Percentiles rank a stretch among this genome's conserved stretches.
phyloP scores from a whole-genome alignment of 2,113 vertebrate genomes.

The Plecturocebus donacophilus region DNA sequence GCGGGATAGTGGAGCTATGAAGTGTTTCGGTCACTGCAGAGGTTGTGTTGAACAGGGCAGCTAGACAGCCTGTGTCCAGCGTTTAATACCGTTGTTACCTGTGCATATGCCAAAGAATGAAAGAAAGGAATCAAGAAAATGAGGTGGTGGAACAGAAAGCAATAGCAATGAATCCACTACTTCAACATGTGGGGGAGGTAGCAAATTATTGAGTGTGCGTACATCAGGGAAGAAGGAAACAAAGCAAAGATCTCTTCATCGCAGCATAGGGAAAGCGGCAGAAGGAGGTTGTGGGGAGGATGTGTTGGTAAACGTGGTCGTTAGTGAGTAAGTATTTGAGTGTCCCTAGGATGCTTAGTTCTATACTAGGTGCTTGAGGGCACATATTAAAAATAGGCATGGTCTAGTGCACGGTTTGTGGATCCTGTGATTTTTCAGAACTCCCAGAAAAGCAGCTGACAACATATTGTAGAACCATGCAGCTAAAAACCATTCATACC shows the following conservation, averaged over 20 bases:
- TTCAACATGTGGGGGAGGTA: neutral
- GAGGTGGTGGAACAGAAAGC: neutral
- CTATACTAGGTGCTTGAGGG: slow-evolving; percentile 64
- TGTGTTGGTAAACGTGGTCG: neutral
- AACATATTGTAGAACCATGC: slow-evolving; percentile 35
- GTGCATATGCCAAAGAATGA: neutral
- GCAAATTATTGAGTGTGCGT: neutral
- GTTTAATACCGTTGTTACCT: neutral
- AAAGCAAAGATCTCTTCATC: neutral
- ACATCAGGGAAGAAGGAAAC: neutral
- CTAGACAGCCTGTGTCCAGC: neutral
- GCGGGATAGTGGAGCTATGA: neutral
- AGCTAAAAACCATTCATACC: slow-evolving; percentile 70
- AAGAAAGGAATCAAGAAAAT: neutral
- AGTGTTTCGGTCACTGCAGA: neutral
- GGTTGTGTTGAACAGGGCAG: neutral
- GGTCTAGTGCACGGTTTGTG: slow-evolving; percentile 66
- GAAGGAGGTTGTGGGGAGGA: neutral
- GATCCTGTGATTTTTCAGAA: slow-evolving; percentile 64
- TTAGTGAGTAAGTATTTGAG: slow-evolving; percentile 37
- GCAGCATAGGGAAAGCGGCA: neutral
- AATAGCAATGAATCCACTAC: neutral
- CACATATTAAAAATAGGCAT: slow-evolving; percentile 72
- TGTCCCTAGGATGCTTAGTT: neutral
- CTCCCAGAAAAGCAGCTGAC: slow-evolving; percentile 65